phyloP scores from a whole-genome alignment of 2,888 invertebrate species.

The Tridacna gigas region DNA sequence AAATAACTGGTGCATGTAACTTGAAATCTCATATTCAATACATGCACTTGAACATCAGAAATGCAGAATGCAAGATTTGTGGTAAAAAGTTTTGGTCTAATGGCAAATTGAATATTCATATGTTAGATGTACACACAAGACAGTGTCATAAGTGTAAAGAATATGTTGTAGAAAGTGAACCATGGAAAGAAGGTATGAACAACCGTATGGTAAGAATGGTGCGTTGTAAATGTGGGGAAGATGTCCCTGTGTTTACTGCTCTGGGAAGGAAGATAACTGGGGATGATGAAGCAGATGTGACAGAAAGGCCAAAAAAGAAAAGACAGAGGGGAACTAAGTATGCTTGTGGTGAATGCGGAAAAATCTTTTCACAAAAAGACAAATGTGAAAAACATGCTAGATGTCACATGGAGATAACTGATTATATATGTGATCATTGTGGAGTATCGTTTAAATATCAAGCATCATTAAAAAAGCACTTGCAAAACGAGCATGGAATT shows the following conservation, averaged over 20 bases:
- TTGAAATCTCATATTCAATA: constrained; percentile 7
- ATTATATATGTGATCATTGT: not conserved
- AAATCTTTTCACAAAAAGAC: not conserved
- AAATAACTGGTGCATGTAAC: not conserved
- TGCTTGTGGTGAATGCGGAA: not conserved
- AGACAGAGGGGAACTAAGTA: not conserved
- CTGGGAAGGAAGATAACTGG: not conserved
- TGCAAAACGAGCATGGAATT: constrained; percentile 1
- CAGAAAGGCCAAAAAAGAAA: not conserved
- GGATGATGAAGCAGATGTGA: not conserved
- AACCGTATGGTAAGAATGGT: not conserved
- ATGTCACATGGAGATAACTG: not conserved
- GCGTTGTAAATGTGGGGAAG: constrained; percentile 1
- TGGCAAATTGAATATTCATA: constrained; percentile 3
- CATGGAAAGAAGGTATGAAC: not conserved
- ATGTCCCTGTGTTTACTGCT: not conserved
- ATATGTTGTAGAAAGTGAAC: constrained; percentile 7
- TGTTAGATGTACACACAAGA: constrained; percentile 16
- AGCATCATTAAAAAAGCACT: not conserved
- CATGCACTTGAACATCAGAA: constrained; percentile 11
- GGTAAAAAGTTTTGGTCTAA: not conserved
- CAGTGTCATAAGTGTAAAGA: constrained; percentile 2
- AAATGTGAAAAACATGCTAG: constrained; percentile 1
- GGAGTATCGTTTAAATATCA: not conserved
- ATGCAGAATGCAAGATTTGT: not conserved